phyloP scores from a whole-genome alignment of 2,113 vertebrate genomes.

The Emydura subglobosa region DNA sequence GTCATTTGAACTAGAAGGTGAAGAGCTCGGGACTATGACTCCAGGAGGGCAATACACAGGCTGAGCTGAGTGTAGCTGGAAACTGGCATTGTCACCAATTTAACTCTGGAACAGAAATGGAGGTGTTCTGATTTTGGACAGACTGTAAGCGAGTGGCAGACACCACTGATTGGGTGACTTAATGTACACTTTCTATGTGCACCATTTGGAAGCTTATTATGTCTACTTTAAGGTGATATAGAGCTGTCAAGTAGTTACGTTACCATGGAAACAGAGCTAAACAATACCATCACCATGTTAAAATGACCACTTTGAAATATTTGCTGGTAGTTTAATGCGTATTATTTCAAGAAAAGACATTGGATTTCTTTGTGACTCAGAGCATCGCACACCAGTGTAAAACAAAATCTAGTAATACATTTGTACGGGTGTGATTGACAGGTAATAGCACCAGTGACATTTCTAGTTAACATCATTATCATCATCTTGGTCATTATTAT shows the following conservation, averaged over 20 bases:
- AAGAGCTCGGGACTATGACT: background rate
- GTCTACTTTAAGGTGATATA: background rate
- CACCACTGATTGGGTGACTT: background rate
- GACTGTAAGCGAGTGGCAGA: background rate
- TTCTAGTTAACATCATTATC: background rate
- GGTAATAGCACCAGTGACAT: background rate
- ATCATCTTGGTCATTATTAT: background rate
- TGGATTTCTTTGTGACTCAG: background rate
- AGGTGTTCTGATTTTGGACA: background rate
- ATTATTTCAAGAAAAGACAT: background rate
- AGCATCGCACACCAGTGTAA: background rate
- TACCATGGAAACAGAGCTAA: background rate
- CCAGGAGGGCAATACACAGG: background rate
- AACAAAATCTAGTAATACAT: background rate
- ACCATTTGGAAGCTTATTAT: background rate
- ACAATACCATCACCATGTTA: background rate
- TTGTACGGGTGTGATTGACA: background rate
- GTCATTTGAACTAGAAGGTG: background rate
- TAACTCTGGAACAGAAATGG: background rate
- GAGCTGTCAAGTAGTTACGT: background rate
- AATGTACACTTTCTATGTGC: background rate
- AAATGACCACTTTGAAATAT: background rate
- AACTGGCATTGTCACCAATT: background rate
- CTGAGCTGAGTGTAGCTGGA: background rate
- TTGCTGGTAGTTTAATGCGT: background rate